Conservation (phyloP, 2,888 invertebrate genomes). For the Nezara viridula region DNA sequence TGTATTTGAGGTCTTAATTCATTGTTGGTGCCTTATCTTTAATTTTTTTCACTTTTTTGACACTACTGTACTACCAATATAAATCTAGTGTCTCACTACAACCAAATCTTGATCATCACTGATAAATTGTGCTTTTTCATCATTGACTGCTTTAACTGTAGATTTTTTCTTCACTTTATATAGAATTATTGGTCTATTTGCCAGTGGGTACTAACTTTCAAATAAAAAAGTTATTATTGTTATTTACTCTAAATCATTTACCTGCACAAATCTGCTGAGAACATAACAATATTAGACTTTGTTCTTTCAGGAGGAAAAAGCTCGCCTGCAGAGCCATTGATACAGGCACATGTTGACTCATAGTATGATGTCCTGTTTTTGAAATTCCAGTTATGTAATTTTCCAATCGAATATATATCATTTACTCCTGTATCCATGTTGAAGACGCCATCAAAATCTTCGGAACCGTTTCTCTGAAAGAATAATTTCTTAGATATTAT, state of each 20-base stretch:
- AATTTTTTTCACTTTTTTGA: no score
- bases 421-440: constrained; percentile 81
- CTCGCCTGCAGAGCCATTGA: constrained; percentile 85
- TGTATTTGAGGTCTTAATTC: no score
- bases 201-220: no score
- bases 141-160: no score
- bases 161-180: no score
- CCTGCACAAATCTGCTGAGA: constrained; percentile 66
- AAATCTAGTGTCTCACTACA: no score
- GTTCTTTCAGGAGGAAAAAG: constrained; percentile 80
- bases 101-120: no score
- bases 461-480: constrained; percentile 81
- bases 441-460: constrained; percentile 80
- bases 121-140: no score
- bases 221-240: no score
- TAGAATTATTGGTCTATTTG: no score
- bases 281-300: constrained; percentile 71
- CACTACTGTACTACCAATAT: no score
- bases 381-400: constrained; percentile 81
- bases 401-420: constrained; percentile 73
- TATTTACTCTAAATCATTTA: constrained; percentile 50
- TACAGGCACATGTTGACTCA: constrained; percentile 73
- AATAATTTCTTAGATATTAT: background rate
- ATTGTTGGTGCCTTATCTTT: no score
- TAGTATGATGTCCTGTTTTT: constrained; percentile 73